phyloP scores from a whole-genome alignment of 2,113 vertebrate species.

The Gallinago jamesoni region DNA sequence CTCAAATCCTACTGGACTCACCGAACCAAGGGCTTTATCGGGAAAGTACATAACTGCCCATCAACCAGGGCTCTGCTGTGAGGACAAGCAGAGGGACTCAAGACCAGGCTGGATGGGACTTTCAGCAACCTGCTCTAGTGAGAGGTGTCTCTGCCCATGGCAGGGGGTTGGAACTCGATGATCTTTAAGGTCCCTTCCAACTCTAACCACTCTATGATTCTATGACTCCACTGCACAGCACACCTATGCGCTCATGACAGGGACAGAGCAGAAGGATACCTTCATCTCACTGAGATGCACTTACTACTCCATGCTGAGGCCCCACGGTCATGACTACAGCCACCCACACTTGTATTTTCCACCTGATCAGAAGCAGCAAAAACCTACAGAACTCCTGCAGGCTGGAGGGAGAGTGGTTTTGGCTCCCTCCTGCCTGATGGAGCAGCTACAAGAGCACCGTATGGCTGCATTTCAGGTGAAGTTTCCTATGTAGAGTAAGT shows the following conservation, averaged over 20 bases:
- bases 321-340: accelerated
- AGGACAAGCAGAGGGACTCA: not conserved
- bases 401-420: not conserved
- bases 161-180: no score
- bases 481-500: not conserved
- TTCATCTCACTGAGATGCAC: not conserved
- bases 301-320: not conserved
- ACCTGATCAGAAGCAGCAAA: not conserved
- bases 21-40: not conserved
- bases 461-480: accelerated
- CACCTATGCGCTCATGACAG: accelerated
- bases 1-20: not conserved
- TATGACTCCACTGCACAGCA: not conserved
- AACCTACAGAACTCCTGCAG: not conserved
- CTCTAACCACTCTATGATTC: no score
- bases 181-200: no score
- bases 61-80: accelerated
- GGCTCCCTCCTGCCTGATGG: not conserved
- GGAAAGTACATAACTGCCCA: not conserved
- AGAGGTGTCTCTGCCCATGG: no score
- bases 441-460: not conserved
- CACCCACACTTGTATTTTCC: not conserved
- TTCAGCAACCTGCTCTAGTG: no score
- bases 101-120: no score
- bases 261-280: not conserved